These are phyloP conservation scores for Trachelus tabidus DNA, from an alignment of 2,888 invertebrate species.

Conservation along the genomic window DNA sequence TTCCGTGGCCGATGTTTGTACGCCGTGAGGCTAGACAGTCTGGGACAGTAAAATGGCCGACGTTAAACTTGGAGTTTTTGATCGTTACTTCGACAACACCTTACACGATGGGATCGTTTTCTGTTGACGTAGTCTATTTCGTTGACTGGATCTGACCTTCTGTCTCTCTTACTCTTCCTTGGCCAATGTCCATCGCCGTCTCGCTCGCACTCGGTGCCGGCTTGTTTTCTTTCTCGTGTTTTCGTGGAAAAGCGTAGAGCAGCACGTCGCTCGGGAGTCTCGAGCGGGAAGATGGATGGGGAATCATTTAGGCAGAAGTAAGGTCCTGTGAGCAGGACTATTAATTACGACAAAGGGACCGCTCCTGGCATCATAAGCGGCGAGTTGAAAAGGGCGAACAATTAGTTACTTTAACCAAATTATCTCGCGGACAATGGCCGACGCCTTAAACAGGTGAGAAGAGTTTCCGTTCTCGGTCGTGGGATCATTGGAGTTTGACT, in stretches of 20 bases:
- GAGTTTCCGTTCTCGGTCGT: background rate
- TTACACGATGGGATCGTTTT: background rate
- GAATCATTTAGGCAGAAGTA: slow-evolving; percentile 62
- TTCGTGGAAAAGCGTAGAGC: slow-evolving; percentile 40
- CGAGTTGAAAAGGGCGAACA: slow-evolving; percentile 60
- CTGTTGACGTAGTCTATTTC: background rate
- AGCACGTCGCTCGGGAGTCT: slow-evolving; percentile 43
- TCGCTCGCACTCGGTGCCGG: background rate
- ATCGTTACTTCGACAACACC: background rate
- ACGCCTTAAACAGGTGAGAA: slow-evolving; percentile 51
- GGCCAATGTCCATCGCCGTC: background rate
- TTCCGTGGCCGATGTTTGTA: background rate
- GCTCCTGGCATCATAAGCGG: slow-evolving; percentile 52
- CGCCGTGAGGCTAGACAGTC: background rate
- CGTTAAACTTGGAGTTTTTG: background rate
- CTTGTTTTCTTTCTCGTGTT: background rate
- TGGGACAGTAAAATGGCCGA: background rate
- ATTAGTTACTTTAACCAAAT: slow-evolving; percentile 66
- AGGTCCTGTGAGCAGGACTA: slow-evolving; percentile 55
- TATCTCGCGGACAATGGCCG: slow-evolving; percentile 60
- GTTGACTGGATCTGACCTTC: background rate
- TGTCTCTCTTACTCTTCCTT: background rate
- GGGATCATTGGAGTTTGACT: background rate
- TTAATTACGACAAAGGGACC: slow-evolving; percentile 66
- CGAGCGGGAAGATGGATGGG: slow-evolving; percentile 60